These are phyloP conservation scores for Coptotermes formosanus DNA, from an alignment of 1,140 invertebrate genomes.

Conservation along the genomic window DNA sequence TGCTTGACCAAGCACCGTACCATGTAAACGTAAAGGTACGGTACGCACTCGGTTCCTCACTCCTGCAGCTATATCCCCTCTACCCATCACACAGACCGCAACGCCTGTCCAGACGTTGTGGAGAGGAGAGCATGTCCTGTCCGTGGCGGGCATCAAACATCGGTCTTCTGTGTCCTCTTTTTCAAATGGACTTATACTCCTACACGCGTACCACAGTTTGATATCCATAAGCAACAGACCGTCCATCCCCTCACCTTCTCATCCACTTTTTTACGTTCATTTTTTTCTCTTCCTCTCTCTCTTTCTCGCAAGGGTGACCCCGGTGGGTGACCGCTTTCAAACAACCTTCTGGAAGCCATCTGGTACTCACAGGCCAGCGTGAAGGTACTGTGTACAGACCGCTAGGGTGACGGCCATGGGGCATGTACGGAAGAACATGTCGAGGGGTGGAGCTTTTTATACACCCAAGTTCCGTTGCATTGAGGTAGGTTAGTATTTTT, in stretches of 20 bases:
- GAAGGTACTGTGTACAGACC: neutral
- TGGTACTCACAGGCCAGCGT: neutral
- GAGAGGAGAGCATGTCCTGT: no score
- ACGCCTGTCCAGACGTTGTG: no score
- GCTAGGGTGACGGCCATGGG: neutral
- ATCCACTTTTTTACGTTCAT: neutral
- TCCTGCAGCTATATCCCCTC: no score
- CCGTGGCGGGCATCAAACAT: no score
- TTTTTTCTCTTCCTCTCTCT: neutral
- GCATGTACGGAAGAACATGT: neutral
- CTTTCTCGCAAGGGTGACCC: neutral
- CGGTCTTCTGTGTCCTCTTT: no score
- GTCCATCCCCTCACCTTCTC: neutral
- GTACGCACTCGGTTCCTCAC: no score
- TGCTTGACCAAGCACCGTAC: no score
- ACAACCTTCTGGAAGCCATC: neutral
- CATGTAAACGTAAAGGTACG: no score
- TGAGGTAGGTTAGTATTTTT: slow-evolving; percentile 19
- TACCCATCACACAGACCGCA: no score
- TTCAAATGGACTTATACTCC: no score
- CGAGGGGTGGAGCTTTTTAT: slow-evolving; percentile 14
- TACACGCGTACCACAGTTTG: no score
- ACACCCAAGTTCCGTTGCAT: neutral
- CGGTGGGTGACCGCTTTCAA: slow-evolving; percentile 2
- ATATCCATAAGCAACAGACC: no score